Evolutionary conservation across 2,797 vertebrate species (phyloP), one percentile per base, ranked within the genome.

Genomic region (Molossus molossus): DNA sequence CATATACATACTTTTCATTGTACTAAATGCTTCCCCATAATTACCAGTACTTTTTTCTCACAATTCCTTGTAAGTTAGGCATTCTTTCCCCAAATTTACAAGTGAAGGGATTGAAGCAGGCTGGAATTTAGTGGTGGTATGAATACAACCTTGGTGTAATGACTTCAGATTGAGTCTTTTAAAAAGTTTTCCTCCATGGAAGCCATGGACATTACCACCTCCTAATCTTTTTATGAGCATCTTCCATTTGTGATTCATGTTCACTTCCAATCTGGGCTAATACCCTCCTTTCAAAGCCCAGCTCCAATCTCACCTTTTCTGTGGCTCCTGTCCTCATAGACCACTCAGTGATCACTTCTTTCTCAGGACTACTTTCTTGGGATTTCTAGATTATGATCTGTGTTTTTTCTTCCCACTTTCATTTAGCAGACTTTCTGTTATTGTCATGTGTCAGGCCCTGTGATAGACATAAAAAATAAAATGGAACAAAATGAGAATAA

Each of bases 1-100:
- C 21, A 4, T 58, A 4, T 95, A 94, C 84, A 69, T 93, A 91
- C 65, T 80, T 93, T 83, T 80, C 48, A 80, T 91, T 70, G 33
- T 87, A 64, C 8, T 72, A 1, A 12, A 70, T 18, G 33, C 53
- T 87, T 87, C 8, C 64, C 57, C 60, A 15, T 88, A 81, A 88
- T 76, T 88, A 53, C 64, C 50, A 87, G n/a, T 82, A 83, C 90
- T 92, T 95, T 73, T 79, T 92, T 92, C n/a, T 81, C 45, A 76
- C 1, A 86, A 23, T 29, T 60, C 15, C 21, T 18, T 76, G 17
- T 94, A 33, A 85, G 48, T 84, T 93, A 80, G n/a, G 4, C 57
- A 91, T 72, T 80, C 76, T 65, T 75, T 37, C 85, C 48, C 55
- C 25, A 25, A 64, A 9, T 67, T 85, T 81, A 65, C 13, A 89